Evolutionary conservation across 2,797 vertebrate species (phyloP), one percentile per base, ranked within the genome.

Genomic region (Antrozous pallidus): DNA sequence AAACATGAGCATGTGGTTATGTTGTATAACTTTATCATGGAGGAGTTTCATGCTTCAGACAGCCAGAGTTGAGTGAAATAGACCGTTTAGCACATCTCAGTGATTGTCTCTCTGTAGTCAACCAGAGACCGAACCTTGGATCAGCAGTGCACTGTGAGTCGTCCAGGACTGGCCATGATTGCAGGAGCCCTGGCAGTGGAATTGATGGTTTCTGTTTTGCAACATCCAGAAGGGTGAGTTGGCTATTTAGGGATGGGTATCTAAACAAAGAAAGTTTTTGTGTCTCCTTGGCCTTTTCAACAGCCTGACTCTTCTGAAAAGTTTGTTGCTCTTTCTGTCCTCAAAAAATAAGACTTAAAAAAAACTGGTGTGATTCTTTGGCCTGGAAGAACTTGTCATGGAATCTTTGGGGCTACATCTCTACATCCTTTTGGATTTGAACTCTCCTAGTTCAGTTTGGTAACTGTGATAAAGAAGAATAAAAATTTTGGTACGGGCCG

Each of bases 91-190:
- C 58, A 36, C 26, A 22, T 7, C 1, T 63, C 42, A 49, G 0
- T 78, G 38, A 31, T 51, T 97, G 28, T 96, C 2, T 96, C 47
- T 97, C 97, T 97, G 14, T 87, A 99, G 99, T 99, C 99, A 5
- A 99, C 99, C 88, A 98, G 99, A 97, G 99, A 99, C 96, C 98
- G 99, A 47, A 99, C 99, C 0, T 95, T 99, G 98, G 99, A 99
- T 98, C 99, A 99, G 98, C 99, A 99, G 97, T 99, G 99, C 96
- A 99, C 99, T 0, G 99, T 99, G 91, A 99, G 99, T 93, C 98
- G 99, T 11, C 99, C 99, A 0, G 99, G 99, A 18, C 98, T 99
- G 91, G 99, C 99, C 86, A 99, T 99, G 99, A 99, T 99, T 38
- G 99, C 99, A 6, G 99, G 99, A 96, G 99, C 99, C 0, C 97